Percentiles rank a stretch among this genome's conserved stretches.
Conservation (phyloP, 2,888 invertebrate species). For the Lepetodrilus schrolli region DNA sequence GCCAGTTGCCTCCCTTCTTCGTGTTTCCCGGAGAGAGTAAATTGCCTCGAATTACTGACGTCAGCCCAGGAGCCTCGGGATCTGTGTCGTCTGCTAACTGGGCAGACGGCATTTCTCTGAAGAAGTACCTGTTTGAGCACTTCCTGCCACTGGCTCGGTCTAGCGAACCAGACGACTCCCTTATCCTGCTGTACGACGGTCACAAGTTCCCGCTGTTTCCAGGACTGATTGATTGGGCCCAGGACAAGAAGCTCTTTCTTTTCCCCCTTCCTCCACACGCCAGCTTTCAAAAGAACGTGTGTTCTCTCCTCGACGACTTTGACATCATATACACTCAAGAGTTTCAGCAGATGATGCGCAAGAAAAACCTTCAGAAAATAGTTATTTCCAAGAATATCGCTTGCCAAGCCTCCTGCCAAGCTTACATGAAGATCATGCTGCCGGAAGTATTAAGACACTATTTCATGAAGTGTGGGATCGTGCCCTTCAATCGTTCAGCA, state of each 20-base stretch:
- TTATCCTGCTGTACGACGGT: conserved; percentile 9
- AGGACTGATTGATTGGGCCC: conserved; percentile 11
- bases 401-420: neutral
- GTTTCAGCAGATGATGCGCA: neutral
- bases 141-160: conserved; percentile 3
- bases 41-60: neutral
- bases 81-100: neutral
- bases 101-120: neutral
- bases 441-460: neutral
- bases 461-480: neutral
- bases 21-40: conserved; percentile 12
- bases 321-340: conserved; percentile 6
- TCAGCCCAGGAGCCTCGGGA: neutral
- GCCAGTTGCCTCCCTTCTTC: conserved; percentile 1
- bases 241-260: conserved; percentile 3
- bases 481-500: neutral
- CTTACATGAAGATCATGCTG: neutral
- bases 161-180: neutral
- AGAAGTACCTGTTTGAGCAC: conserved; percentile 1
- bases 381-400: conserved; percentile 8
- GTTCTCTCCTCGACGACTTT: neutral
- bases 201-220: conserved; percentile 18
- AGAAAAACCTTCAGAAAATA: neutral
- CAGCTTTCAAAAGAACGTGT: neutral
- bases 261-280: conserved; percentile 22